A percentile compares a stretch with the other conserved stretches of the same genome.
phyloP scores from a whole-genome alignment of 2,113 vertebrate species.

The Lophotis ruficrista region DNA sequence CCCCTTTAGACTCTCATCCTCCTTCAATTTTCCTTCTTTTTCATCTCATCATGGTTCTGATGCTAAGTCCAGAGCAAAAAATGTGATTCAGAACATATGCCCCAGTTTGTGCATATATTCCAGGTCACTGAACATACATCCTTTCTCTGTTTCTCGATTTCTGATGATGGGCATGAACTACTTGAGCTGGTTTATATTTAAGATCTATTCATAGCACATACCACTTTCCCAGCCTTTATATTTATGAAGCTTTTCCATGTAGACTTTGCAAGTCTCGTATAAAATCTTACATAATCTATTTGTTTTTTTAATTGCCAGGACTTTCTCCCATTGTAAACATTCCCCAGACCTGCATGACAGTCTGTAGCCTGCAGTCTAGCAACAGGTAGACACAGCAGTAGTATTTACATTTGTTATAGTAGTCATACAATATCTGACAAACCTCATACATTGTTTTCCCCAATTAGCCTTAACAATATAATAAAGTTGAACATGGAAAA shows the following conservation, averaged over 20 bases:
- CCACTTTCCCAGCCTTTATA: background rate
- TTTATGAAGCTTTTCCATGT: background rate
- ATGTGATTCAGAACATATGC: background rate
- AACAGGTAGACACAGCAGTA: background rate
- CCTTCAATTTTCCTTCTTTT: background rate
- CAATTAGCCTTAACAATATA: background rate
- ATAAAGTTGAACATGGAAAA: background rate
- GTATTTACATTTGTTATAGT: background rate
- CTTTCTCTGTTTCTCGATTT: background rate
- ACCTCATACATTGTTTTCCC: background rate
- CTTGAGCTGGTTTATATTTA: background rate
- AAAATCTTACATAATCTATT: background rate
- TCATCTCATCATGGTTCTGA: rapidly evolving
- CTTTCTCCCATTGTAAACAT: background rate
- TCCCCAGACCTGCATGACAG: background rate
- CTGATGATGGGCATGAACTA: background rate
- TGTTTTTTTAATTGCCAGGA: background rate
- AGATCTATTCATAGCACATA: background rate
- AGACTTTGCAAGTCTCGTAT: background rate
- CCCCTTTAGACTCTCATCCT: background rate
- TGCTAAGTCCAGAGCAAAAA: background rate
- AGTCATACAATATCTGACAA: background rate
- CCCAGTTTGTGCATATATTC: background rate
- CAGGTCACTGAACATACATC: background rate
- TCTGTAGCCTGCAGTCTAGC: background rate